A percentile compares a stretch with the other conserved stretches of the same genome.
phyloP scores from a whole-genome alignment of 2,888 invertebrate species.

The Plebejus anna region DNA sequence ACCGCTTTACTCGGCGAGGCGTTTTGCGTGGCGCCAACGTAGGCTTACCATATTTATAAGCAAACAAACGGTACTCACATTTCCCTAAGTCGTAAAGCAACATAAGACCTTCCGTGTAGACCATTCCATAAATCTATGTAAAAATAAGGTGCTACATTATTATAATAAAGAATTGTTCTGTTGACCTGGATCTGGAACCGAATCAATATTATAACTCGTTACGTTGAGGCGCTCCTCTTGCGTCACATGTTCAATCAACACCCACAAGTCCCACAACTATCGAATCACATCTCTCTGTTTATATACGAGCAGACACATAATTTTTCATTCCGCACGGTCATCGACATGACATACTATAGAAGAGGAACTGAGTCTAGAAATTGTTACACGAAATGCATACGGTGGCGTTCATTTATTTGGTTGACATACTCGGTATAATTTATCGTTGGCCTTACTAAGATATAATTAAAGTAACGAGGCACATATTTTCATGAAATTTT shows the following conservation, averaged over 20 bases:
- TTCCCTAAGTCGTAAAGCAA: background rate
- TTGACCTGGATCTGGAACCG: slow-evolving; percentile 10
- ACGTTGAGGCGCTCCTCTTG: slow-evolving; percentile 4
- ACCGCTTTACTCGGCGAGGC: background rate
- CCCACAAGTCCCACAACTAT: slow-evolving; percentile 25
- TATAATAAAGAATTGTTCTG: slow-evolving; percentile 10
- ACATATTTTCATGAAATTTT: background rate
- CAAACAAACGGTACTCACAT: background rate
- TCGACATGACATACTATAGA: background rate
- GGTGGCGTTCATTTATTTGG: background rate
- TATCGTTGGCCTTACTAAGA: no score
- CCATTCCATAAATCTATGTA: slow-evolving; percentile 10
- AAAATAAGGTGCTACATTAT: slow-evolving; percentile 17
- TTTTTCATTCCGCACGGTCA: slow-evolving; percentile 11
- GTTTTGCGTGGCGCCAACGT: background rate
- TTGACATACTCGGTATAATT: background rate
- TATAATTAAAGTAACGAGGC: no score
- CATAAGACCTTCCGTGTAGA: background rate
- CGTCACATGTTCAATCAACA: slow-evolving; percentile 18
- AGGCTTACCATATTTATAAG: slow-evolving; percentile 14
- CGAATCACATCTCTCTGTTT: slow-evolving; percentile 13
- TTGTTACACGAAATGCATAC: background rate
- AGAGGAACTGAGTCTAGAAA: background rate
- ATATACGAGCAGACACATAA: background rate
- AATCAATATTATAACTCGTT: slow-evolving; percentile 22